Evolutionary conservation across 2,113 vertebrate genomes (phyloP).

Genomic region (Anguilla japonica): DNA sequence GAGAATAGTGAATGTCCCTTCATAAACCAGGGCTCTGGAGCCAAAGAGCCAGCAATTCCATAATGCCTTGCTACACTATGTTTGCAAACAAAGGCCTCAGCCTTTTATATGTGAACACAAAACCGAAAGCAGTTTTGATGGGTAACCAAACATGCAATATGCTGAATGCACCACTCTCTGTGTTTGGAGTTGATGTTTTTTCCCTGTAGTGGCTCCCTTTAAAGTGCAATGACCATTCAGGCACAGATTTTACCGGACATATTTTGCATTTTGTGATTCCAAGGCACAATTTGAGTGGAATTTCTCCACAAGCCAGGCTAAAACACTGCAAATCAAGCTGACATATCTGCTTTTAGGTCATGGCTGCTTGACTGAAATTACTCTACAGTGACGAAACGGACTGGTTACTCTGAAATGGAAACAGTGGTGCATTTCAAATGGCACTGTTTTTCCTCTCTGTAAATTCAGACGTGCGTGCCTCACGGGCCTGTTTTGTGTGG

Average conservation of each 20-base stretch:
- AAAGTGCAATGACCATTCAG: not conserved
- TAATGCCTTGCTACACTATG: no score
- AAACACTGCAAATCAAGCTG: not conserved
- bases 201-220: not conserved
- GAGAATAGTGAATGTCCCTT: no score
- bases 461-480: not conserved
- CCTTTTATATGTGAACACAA: no score
- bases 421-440: not conserved
- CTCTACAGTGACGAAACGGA: not conserved
- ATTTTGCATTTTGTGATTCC: not conserved
- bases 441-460: no score
- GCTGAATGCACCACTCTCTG: no score
- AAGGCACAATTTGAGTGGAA: not conserved
- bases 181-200: no score
- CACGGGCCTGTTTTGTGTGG: slow-evolving; percentile 23
- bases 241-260: not conserved
- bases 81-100: no score
- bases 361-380: not conserved
- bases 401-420: not conserved
- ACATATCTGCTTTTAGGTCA: not conserved
- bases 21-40: no score
- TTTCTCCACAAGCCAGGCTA: not conserved
- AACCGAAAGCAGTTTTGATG: no score
- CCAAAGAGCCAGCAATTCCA: no score
- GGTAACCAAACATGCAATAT: no score